A percentile compares a stretch with the other conserved stretches of the same genome.
phyloP scores from a whole-genome alignment of 2,888 invertebrate species.

The Anoncus sp. region DNA sequence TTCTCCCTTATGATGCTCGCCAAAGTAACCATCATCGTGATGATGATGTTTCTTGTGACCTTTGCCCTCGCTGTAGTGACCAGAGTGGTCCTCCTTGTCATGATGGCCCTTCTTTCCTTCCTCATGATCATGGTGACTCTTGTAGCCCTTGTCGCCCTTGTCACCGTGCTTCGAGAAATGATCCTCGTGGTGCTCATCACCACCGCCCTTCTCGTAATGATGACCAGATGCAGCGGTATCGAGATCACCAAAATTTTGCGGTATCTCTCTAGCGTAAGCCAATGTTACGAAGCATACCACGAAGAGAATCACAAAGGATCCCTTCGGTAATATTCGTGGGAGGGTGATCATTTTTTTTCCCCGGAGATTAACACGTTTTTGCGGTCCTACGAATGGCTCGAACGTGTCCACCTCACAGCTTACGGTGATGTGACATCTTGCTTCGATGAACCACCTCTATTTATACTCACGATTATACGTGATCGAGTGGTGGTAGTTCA shows the following conservation, averaged over 20 bases:
- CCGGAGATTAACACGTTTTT: conserved; percentile 15
- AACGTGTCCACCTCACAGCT: conserved; percentile 46
- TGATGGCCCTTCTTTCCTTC: conserved; percentile 86
- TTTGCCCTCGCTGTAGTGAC: conserved; percentile 87
- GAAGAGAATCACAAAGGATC: conserved; percentile 45
- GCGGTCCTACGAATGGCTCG: conserved; percentile 2
- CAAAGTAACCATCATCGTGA: conserved; percentile 87
- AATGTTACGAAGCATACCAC: conserved; percentile 34
- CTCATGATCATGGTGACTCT: conserved; percentile 90
- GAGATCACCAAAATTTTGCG: conserved; percentile 78
- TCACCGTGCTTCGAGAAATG: conserved; percentile 88
- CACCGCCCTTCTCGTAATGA: conserved; percentile 85
- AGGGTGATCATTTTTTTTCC: conserved; percentile 43
- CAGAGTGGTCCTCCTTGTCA: conserved; percentile 86
- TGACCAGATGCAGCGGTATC: conserved; percentile 58
- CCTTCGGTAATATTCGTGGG: conserved; percentile 43
- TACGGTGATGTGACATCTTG: conserved; percentile 45
- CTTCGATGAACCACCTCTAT: conserved; percentile 45
- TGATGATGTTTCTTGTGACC: conserved; percentile 88
- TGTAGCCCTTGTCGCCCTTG: conserved; percentile 90
- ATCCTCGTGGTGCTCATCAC: conserved; percentile 88
- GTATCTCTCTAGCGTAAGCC: conserved; percentile 82
- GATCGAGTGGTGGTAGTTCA: conserved; percentile 37
- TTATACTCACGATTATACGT: conserved; percentile 42
- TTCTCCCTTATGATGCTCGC: conserved; percentile 87